Evolutionary conservation across 2,888 invertebrate species (phyloP).

Genomic region (Pelosia muscerda): DNA sequence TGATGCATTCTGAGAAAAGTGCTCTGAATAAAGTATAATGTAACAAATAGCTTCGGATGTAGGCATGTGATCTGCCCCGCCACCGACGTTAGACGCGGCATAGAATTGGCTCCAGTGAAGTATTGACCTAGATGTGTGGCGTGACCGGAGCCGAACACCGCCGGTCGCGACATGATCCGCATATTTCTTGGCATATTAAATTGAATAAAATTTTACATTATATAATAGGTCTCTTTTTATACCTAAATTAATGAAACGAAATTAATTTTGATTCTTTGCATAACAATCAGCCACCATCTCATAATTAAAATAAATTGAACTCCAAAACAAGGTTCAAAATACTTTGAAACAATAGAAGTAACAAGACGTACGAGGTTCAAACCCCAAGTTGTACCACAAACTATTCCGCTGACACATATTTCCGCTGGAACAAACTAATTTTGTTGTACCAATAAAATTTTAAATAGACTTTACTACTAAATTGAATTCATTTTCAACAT

Average conservation of each 20-base stretch:
- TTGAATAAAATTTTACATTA: too few species aligned
- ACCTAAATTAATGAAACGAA: too few species aligned
- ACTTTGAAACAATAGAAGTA: not conserved
- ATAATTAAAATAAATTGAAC: not conserved
- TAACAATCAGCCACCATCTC: not conserved
- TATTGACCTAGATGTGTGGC: constrained; percentile 28
- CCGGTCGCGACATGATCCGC: not conserved
- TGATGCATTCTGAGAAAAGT: not conserved
- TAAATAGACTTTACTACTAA: too few species aligned
- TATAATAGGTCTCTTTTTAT: too few species aligned
- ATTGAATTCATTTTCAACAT: too few species aligned
- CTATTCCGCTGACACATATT: not conserved
- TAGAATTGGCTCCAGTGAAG: constrained; percentile 18
- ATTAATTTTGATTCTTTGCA: too few species aligned
- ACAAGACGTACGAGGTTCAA: not conserved
- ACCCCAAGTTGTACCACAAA: not conserved
- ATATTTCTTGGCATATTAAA: too few species aligned
- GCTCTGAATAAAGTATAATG: not conserved
- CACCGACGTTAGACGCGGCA: constrained; percentile 11
- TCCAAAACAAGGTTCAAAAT: not conserved
- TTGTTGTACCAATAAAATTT: too few species aligned
- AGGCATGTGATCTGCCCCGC: constrained; percentile 15
- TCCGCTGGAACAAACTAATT: too few species aligned
- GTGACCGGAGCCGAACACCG: not conserved
- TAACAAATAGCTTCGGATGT: not conserved